A percentile compares a stretch with the other conserved stretches of the same genome.
phyloP scores from a whole-genome alignment of 2,888 invertebrate species.

The Folsomia candida region DNA sequence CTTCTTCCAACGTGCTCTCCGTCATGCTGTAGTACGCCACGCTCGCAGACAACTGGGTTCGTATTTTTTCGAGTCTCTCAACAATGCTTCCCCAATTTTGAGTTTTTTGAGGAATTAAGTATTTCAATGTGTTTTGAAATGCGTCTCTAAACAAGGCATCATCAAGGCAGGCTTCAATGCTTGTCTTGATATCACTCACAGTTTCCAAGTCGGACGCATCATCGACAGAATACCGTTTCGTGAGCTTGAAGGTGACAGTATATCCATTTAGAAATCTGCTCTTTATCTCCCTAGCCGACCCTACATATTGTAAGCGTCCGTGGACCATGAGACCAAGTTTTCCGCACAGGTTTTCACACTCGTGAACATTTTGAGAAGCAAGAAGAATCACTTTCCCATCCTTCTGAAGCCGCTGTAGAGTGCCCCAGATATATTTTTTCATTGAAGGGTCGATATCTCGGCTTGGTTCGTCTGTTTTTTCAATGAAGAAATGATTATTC shows the following conservation, averaged over 20 bases:
- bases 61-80: constrained; percentile 19
- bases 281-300: constrained; percentile 20
- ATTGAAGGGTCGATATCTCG: constrained; percentile 22
- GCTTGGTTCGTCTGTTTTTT: constrained; percentile 10
- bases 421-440: constrained; percentile 24
- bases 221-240: constrained; percentile 5
- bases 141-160: constrained; percentile 24
- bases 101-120: constrained; percentile 22
- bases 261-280: constrained; percentile 30
- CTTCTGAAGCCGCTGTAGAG: constrained; percentile 20
- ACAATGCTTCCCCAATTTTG: constrained; percentile 29
- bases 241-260: constrained; percentile 26
- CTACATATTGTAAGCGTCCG: constrained; percentile 26
- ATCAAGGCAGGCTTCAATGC: constrained; percentile 21
- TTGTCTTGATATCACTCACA: constrained; percentile 15
- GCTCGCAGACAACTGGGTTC: constrained; percentile 11
- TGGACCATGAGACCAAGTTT: constrained; percentile 27
- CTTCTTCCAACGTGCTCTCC: constrained; percentile 27
- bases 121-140: constrained; percentile 20
- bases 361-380: constrained; percentile 30
- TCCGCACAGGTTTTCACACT: constrained; percentile 30
- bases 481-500: no score
- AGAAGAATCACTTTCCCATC: constrained; percentile 23
- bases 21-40: constrained; percentile 26
- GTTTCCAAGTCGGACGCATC: constrained; percentile 12